Base-by-base conservation (phyloP, 2,797 vertebrate species). In the Pterois miles region DNA sequence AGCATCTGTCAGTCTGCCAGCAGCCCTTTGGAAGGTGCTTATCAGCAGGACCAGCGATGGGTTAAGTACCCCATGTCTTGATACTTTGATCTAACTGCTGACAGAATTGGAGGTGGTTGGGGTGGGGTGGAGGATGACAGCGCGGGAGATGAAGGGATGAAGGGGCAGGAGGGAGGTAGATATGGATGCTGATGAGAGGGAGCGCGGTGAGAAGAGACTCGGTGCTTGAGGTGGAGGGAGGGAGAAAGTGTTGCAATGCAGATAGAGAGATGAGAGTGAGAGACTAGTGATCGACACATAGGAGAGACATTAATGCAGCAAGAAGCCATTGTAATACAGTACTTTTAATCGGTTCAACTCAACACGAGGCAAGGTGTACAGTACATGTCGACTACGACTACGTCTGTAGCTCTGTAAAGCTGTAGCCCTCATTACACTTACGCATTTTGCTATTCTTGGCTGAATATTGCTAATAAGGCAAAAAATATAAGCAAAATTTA, bases 11-110 rank as follows among this genome's bases (percentile, higher is more conserved):
- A 77, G 60, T 72, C 64, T 71, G 69, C 66, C 77, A 82, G 72
- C 71, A 76, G 69, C 82, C 77, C 86, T 80, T 89, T 25, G 34
- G 84, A 89, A 87, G 73, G 54, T 80, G 84, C 83, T 89, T 86
- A 91, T 88, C 87, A 84, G 89, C 86, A 82, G 76, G 76, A 82
- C 64, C 68, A 79, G 56, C 56, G 76, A 86, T 68, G 88, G 87
- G 88, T 91, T 93, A 91, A 93, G 86, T 78, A 87, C 83, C 84
- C 65, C 67, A 63, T 36, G 82, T 84, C 80, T 86, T 57, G 43
- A 72, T 80, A 56, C 91, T 92, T 93, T 94, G 89, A 93, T 93
- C 88, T 86, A 65, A 71, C 54, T 78, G 84, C 88, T 89, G 90
- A 89, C 83, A 83, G 84, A 65, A 75, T 74, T 50, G 58, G 72